Evolutionary conservation across 1,140 invertebrate genomes (phyloP), one percentile per base, ranked within the genome.

Genomic region (Uloborus diversus): DNA sequence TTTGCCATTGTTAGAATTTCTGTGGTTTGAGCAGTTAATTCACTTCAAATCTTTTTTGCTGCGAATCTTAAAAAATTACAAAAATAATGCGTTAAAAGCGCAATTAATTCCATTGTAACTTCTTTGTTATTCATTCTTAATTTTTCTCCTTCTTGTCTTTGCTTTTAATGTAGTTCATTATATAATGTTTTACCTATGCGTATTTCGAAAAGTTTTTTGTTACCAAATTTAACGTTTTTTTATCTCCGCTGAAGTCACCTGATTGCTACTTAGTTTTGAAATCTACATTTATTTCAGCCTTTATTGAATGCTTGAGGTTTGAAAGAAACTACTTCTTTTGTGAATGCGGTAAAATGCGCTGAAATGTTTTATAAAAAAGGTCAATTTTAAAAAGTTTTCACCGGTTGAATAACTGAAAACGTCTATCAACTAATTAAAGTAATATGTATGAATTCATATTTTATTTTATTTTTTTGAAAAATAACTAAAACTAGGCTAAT

Each of bases 61-160:
- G 7, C 20, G 69, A 30, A 61, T 73, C 61, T 61, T 73, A 27
- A 49, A 49, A 51, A 4, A 17, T 49, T 30, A 28, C 69, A 32
- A 73, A 56, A 61, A 37, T 61, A 73, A 73, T 35, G 69, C 61
- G 69, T 73, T 73, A 73, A 73, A 73, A 73, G 69, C 69, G 61
- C 69, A 73, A 73, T 73, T 73, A 73, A 62, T 57, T 73, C 61
- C 49, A 23, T 27, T 61, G 57, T 73, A 73, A 73, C 61, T 57
- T 57, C 49, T 73, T 73, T 73, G 69, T 73, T 61, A 30, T 30
- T 28, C 35, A 57, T 47, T 35, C 37, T 13, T 14, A 25, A 61
- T 11, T 25, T 57, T 70, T 70, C 28, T 49, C 59, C 61, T 70
- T 57, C 13, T 35, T 27, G 33, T 9, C 2, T 23, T 14, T 56